Percentiles rank a stretch among this genome's conserved stretches.
These are phyloP conservation scores for Synergus umbraculus DNA, from an alignment of 2,888 invertebrate genomes.

Conservation along the genomic window DNA sequence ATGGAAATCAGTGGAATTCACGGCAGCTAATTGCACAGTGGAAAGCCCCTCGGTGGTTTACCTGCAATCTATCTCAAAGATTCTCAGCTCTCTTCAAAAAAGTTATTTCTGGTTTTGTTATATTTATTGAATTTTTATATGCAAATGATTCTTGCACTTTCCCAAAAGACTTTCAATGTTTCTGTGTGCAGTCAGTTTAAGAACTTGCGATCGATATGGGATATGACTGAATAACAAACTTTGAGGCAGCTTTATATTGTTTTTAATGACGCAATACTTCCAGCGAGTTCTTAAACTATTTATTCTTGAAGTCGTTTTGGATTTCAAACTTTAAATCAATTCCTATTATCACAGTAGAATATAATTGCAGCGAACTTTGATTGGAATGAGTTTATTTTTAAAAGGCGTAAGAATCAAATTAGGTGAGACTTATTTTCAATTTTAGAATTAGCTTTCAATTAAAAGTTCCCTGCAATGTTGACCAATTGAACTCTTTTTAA, in stretches of 20 bases:
- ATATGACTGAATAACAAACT: conserved; percentile 4
- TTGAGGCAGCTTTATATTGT: conserved; percentile 25
- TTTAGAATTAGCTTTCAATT: not conserved
- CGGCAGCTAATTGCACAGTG: too few relatives aligned
- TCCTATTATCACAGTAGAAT: not conserved
- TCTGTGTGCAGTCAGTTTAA: conserved; percentile 1
- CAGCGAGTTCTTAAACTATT: conserved; percentile 5
- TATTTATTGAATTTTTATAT: not conserved
- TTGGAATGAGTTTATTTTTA: not conserved
- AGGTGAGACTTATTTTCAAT: not conserved
- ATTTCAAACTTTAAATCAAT: not conserved
- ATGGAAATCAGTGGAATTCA: too few relatives aligned
- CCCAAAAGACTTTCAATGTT: not conserved
- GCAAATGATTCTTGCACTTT: not conserved
- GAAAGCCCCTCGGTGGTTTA: too few relatives aligned
- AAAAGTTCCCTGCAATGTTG: not conserved
- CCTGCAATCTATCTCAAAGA: not conserved
- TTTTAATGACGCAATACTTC: not conserved
- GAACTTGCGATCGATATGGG: conserved; percentile 3
- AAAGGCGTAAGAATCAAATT: not conserved
- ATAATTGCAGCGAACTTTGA: not conserved
- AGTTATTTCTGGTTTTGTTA: not conserved
- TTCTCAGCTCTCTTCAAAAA: not conserved
- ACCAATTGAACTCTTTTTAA: not conserved
- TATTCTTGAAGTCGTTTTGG: conserved; percentile 1